A percentile compares a stretch with the other conserved stretches of the same genome.
These are phyloP conservation scores for Conomelus anceps DNA, from an alignment of 2,888 invertebrate genomes.

Conservation along the genomic window DNA sequence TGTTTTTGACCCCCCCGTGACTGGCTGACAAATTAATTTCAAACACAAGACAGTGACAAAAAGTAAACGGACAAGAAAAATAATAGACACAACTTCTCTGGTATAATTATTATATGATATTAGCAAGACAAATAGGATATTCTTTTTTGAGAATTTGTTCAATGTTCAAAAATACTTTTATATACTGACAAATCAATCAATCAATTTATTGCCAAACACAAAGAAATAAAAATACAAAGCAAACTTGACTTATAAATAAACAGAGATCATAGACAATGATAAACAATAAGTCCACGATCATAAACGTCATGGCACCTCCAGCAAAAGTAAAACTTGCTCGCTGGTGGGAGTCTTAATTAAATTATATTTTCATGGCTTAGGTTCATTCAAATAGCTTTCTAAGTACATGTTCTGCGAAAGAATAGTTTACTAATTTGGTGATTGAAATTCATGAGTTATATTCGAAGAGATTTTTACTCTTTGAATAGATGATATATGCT, in stretches of 20 bases:
- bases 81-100: background rate
- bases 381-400: too few species aligned
- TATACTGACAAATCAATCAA: too few species aligned
- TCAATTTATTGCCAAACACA: too few species aligned
- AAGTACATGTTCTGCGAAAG: background rate
- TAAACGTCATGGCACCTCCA: too few species aligned
- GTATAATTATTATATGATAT: background rate
- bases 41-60: background rate
- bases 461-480: background rate
- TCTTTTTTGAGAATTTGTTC: background rate
- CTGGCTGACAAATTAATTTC: background rate
- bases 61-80: background rate
- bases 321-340: too few species aligned
- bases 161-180: too few species aligned
- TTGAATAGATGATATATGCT: background rate
- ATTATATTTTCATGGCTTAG: too few species aligned
- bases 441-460: background rate
- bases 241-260: too few species aligned
- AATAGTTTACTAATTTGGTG: background rate
- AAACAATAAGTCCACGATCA: too few species aligned
- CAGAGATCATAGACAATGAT: too few species aligned
- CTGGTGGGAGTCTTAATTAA: too few species aligned
- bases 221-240: background rate
- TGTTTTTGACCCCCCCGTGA: too few species aligned
- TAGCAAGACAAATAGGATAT: background rate